Evolutionary conservation across 2,797 vertebrate species (phyloP), one percentile per base, ranked within the genome.

Genomic region (Melanotaenia nigrans): DNA sequence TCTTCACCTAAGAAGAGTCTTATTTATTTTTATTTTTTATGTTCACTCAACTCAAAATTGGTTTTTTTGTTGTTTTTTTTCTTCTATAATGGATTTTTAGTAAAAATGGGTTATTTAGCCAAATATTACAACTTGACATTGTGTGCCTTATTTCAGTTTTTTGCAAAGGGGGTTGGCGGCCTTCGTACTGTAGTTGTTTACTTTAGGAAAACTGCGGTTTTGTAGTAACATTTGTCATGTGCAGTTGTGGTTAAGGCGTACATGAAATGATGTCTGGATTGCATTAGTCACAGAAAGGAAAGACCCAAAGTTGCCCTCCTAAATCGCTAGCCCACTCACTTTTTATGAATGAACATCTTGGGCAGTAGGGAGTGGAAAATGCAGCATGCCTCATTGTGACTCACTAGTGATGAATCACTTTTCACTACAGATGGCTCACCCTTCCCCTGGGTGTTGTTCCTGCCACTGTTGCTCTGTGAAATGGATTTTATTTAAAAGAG

Each of bases 301-400:
- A 72, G 38, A 90, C 90, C 90, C 87, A 61, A 20, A 65, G 85
- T 87, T 86, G 85, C 68, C 89, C 87, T 75, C 61, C 66, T 65
- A 83, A 83, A 68, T 63, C 74, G 71, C 65, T 61, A 75, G 74
- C 67, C 78, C 77, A 56, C 63, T 87, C 66, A 54, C 90, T 51
- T 95, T 96, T 96, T 95, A 95, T 96, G 96, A 96, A 96, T 96
- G 95, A 88, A 95, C 88, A 66, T 83, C 2, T 81, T 75, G 73
- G 84, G 78, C 78, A 71, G 79, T 40, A 61, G 75, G 63, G 71
- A 77, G 73, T 75, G 78, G 77, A 55, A 75, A 65, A 70, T 63
- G 68, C 73, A 81, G 71, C 77, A 87, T 81, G 79, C 71, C 66
- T 90, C 78, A 89, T 33, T 71, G 79, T 93, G 92, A 92, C 89